These are phyloP conservation scores for Ferrisia virgata DNA, from an alignment of 2,888 invertebrate species.

Conservation along the genomic window DNA sequence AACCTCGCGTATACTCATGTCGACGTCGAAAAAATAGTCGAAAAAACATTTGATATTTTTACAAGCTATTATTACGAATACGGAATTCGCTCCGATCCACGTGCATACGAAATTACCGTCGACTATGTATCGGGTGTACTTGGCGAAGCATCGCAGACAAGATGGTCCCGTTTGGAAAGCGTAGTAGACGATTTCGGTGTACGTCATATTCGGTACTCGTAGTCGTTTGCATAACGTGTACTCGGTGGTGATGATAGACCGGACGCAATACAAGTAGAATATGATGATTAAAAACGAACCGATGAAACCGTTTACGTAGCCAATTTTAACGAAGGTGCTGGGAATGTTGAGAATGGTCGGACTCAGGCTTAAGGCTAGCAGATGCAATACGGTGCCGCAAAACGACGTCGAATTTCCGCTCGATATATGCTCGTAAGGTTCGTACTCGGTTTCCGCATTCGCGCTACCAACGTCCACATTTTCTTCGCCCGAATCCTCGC, in stretches of 20 bases:
- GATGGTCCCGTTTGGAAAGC: conserved; percentile 31
- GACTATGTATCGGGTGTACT: conserved; percentile 20
- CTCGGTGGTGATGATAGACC: conserved; percentile 22
- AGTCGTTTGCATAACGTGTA: conserved; percentile 32
- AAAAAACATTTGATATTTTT: conserved; percentile 31
- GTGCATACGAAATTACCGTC: conserved; percentile 26
- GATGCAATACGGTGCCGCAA: conserved; percentile 11
- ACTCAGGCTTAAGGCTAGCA: conserved; percentile 6
- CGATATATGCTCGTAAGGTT: conserved; percentile 1
- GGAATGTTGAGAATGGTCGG: conserved; percentile 39
- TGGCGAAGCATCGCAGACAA: background rate
- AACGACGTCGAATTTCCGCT: conserved; percentile 35
- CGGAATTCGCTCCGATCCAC: conserved; percentile 38
- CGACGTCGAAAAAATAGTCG: conserved; percentile 37
- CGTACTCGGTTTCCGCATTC: background rate
- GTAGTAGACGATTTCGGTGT: conserved; percentile 8
- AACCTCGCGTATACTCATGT: background rate
- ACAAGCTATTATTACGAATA: conserved; percentile 15
- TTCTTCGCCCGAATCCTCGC: background rate
- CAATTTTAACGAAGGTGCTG: conserved; percentile 12
- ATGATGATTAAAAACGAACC: conserved; percentile 35
- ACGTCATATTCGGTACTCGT: conserved; percentile 15
- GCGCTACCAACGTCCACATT: background rate
- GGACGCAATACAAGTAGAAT: conserved; percentile 27
- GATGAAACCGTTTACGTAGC: conserved; percentile 32